phyloP scores from a whole-genome alignment of 2,888 invertebrate species.

The Hirtodrosophila duncani region DNA sequence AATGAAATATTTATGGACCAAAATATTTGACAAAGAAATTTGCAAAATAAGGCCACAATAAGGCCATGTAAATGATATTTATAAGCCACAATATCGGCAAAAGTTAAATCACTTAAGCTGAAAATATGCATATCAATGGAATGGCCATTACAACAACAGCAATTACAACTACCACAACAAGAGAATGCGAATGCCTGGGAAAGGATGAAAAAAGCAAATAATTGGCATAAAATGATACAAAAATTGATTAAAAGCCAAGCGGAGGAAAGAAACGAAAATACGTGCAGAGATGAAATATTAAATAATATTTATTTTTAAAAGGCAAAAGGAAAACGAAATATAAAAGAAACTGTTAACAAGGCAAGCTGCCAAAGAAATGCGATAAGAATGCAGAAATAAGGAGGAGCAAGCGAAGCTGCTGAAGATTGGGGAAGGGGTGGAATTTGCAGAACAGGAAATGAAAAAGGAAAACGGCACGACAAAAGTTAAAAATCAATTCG shows the following conservation, averaged over 20 bases:
- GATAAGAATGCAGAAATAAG: constrained; percentile 49
- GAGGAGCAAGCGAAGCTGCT: background rate
- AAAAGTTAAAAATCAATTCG: constrained; percentile 74
- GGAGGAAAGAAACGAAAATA: constrained; percentile 8
- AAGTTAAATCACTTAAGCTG: constrained; percentile 1
- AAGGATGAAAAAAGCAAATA: constrained; percentile 41
- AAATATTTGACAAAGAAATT: no score
- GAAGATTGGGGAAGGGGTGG: background rate
- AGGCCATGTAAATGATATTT: background rate
- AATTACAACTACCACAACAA: background rate
- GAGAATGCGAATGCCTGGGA: no score
- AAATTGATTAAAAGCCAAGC: constrained; percentile 58
- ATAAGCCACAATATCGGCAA: background rate
- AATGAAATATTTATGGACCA: no score
- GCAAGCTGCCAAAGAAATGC: constrained; percentile 51
- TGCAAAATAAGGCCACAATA: no score
- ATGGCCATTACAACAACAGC: constrained; percentile 8
- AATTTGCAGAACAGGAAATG: constrained; percentile 55
- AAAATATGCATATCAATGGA: constrained; percentile 33
- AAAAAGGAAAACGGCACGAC: constrained; percentile 50
- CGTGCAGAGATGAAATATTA: constrained; percentile 54
- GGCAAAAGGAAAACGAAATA: constrained; percentile 6
- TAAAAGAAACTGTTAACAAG: constrained; percentile 55
- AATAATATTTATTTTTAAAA: constrained; percentile 40
- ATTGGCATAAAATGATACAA: constrained; percentile 64